A percentile compares a stretch with the other conserved stretches of the same genome.
Conservation (phyloP, 2,888 invertebrate genomes). For the Mythimna vitellina region DNA sequence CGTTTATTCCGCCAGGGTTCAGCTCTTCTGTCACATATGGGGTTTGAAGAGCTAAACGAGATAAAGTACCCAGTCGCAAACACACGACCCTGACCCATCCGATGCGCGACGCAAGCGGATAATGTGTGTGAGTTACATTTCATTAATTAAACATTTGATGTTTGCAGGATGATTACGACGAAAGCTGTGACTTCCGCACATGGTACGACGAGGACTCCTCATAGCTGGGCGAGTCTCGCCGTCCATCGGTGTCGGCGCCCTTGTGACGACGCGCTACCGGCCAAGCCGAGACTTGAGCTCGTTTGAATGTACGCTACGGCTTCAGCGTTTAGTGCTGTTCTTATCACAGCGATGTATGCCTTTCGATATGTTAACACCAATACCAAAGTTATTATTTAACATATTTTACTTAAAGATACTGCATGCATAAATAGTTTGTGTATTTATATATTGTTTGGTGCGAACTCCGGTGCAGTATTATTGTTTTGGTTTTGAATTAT, state of each 20-base stretch:
- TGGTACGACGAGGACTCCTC: constrained; percentile 89
- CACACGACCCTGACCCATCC: too few species aligned
- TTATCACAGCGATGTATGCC: constrained; percentile 67
- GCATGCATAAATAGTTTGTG: constrained; percentile 75
- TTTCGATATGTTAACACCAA: constrained; percentile 82
- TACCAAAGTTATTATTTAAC: constrained; percentile 87
- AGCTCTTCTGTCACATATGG: too few species aligned
- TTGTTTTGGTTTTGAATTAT: constrained; percentile 73
- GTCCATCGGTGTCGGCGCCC: constrained; percentile 62
- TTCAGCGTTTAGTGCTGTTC: constrained; percentile 65
- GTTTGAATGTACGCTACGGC: constrained; percentile 63
- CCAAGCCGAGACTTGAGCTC: constrained; percentile 54
- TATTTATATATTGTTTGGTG: constrained; percentile 75
- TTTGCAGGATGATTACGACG: constrained; percentile 87
- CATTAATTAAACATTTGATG: neutral
- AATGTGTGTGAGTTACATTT: too few species aligned
- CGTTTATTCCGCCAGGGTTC: too few species aligned
- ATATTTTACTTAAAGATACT: constrained; percentile 76
- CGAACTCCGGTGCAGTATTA: constrained; percentile 77
- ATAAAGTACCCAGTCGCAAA: too few species aligned
- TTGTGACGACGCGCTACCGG: constrained; percentile 67
- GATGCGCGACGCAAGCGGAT: too few species aligned
- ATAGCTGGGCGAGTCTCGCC: constrained; percentile 76
- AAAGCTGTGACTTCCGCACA: constrained; percentile 85
- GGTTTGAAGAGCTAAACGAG: too few species aligned